Evolutionary conservation across 30 jellyfish, hydroid and myxozoan species (phyloP), one percentile per base, ranked within the genome.

Genomic region (Pelagia noctiluca): DNA sequence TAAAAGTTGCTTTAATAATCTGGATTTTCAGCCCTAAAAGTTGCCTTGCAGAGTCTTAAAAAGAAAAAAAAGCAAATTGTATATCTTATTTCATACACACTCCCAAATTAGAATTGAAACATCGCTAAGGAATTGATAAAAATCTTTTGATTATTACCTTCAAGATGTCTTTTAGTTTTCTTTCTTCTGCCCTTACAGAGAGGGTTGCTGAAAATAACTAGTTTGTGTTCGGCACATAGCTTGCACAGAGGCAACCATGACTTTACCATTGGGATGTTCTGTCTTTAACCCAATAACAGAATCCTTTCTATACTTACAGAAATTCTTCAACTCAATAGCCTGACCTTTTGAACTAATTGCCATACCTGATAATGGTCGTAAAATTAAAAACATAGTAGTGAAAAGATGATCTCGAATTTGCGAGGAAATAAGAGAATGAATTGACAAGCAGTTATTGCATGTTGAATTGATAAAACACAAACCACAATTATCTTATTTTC

Each of bases 241-340:
- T 80, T 80, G 83, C 92, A 67, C 92, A 31, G 67, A 82, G 11
- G 85, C 68, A 23, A 67, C 85, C 85, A 66, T 24, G 21, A 35
- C 68, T 52, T 70, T 80, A 24, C 76, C 85, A 66, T 19, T 73
- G 19, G 32, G 49, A 26, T 42, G 78, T 54, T 82, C 87, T 62
- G 53, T 36, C 30, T 50, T 68, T 0, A 2, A 34, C 28, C 92
- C 80, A 67, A 79, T 57, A 33, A 50, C 81, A 68, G 75, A 50
- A 83, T 54, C 35, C 49, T 82, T 82, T 21, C 57, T 72, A 35
- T 69, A 82, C 13, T 64, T 80, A 30, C 37, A 38, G 24, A 82
- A 82, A 35, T 85, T 82, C 33, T 32, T 42, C 50, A 82, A 52
- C 78, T 82, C 92, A 2, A 82, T 86, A 22, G 32, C 34, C 30